Evolutionary conservation across 1,140 invertebrate species (phyloP).

Genomic region (Dendroctonus valens): DNA sequence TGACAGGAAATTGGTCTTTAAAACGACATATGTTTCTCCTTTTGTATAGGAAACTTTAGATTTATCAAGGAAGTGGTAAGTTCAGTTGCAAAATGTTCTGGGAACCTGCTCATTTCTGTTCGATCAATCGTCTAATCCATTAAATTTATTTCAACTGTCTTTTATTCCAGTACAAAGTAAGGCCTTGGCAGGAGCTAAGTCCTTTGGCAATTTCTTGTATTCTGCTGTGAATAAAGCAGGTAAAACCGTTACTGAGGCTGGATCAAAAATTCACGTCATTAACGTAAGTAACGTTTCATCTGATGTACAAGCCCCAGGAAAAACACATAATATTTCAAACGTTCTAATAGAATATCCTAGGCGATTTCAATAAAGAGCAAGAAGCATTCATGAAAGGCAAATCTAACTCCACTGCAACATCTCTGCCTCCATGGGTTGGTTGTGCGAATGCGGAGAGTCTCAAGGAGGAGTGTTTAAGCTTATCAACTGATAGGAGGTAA

Average conservation of each 20-base stretch:
- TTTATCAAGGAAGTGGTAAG: no score
- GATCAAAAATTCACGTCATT: slow-evolving; percentile 91
- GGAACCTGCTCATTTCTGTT: no score
- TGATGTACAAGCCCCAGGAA: not conserved
- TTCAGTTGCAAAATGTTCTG: no score
- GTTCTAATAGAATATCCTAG: slow-evolving; percentile 78
- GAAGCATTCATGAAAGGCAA: slow-evolving; percentile 91
- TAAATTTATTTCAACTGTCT: not conserved
- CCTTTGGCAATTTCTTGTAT: slow-evolving; percentile 87
- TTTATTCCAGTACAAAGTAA: slow-evolving; percentile 77
- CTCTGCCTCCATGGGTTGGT: slow-evolving; percentile 89
- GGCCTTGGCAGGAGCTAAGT: slow-evolving; percentile 87
- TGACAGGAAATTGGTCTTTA: no score
- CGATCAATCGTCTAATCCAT: no score
- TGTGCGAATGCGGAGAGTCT: slow-evolving; percentile 84
- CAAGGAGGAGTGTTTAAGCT: slow-evolving; percentile 90
- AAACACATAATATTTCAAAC: slow-evolving; percentile 7
- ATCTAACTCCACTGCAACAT: slow-evolving; percentile 69
- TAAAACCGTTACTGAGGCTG: slow-evolving; percentile 70
- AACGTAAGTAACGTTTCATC: slow-evolving; percentile 86
- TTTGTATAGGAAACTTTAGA: no score
- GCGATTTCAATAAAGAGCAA: slow-evolving; percentile 95
- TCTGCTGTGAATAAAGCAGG: slow-evolving; percentile 89
- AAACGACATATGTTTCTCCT: no score
- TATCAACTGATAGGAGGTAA: slow-evolving; percentile 81